phyloP scores from a whole-genome alignment of 1,140 invertebrate genomes.

The Drosophila nannoptera region DNA sequence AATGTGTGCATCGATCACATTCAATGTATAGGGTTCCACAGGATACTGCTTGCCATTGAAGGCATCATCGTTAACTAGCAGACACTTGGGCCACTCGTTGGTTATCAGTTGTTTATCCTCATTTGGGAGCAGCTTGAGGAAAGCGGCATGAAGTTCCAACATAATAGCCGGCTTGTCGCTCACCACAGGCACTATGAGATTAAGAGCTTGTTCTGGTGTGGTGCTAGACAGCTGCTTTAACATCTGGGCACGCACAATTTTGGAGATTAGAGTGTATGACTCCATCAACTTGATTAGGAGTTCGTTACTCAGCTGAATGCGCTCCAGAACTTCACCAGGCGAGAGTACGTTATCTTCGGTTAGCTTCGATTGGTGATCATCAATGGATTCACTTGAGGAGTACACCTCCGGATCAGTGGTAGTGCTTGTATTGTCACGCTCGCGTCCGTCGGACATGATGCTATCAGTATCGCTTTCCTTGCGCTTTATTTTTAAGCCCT shows the following conservation, averaged over 20 bases:
- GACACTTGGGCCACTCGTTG: conserved; percentile 74
- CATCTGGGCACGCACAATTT: conserved; percentile 65
- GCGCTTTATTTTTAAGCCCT: conserved; percentile 57
- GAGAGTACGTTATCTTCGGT: conserved; percentile 37
- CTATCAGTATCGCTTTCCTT: conserved; percentile 53
- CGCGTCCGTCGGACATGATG: conserved; percentile 16
- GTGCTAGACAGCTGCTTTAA: conserved; percentile 62
- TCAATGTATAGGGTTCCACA: conserved; percentile 72
- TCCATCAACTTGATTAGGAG: conserved; percentile 63
- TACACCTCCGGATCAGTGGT: conserved; percentile 51
- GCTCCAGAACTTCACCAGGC: conserved; percentile 43
- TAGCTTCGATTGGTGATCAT: conserved; percentile 51
- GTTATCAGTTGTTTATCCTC: conserved; percentile 74
- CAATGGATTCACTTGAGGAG: conserved; percentile 67
- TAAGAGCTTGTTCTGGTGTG: conserved; percentile 59
- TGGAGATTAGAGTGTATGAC: conserved; percentile 57
- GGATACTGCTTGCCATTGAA: conserved; percentile 66
- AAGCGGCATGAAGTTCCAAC: conserved; percentile 67
- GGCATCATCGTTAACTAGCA: conserved; percentile 63
- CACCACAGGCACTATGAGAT: conserved; percentile 72
- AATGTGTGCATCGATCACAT: conserved; percentile 74
- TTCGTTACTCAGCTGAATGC: conserved; percentile 58
- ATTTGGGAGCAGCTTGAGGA: conserved; percentile 70
- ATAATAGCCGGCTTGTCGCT: conserved; percentile 71
- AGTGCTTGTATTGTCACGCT: conserved; percentile 30